Base-by-base conservation (phyloP, 2,113 vertebrate species). In the Tenebrosternarchus preto region DNA sequence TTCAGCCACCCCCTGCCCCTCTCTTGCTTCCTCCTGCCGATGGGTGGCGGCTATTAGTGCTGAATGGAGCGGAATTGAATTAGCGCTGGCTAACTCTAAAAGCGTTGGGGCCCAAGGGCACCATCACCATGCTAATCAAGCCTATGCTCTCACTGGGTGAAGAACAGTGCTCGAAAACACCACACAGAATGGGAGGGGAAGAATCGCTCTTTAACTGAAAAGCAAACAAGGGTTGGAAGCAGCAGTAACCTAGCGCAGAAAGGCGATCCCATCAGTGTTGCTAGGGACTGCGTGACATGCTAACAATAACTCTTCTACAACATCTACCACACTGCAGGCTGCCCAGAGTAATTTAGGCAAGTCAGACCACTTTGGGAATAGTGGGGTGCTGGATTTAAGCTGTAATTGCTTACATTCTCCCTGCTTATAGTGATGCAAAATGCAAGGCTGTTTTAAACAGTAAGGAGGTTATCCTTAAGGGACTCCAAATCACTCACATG, bases 361-460 rank as follows among this genome's bases (percentile, higher is more conserved):
- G 82, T 83, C 81, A 69, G 84, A 87, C 85, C 88, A 76, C 83
- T 92, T 91, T 89, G 88, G 88, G 90, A 89, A 86, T 91, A 87
- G 90, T 83, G 83, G 90, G 91, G 89, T 86, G 90, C 89, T 88
- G 84, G 86, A 90, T 90, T 92, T 92, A 90, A 90, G 87, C 84
- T 89, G 89, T 91, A 91, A 93, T 92, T 93, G 90, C 90, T 88
- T 91, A 90, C 90, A 87, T 90, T 89, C 89, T 78, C 88, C 82
- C 83, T 17, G 70, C 27, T 61, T 16, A 16, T 31, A 20, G 53
- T 76, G 9, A 36, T 2, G 25, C 55, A 70, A 76, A 81, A 68
- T 81, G 73, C 64, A 69, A 31, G 64, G 33, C 64, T 59, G 31
- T 25, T 50, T 67, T 64, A 46, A 24, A 61, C 39, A 66, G 70